Evolutionary conservation across 1,140 invertebrate genomes (phyloP).

Genomic region (Pseudachorutes palmiensis): DNA sequence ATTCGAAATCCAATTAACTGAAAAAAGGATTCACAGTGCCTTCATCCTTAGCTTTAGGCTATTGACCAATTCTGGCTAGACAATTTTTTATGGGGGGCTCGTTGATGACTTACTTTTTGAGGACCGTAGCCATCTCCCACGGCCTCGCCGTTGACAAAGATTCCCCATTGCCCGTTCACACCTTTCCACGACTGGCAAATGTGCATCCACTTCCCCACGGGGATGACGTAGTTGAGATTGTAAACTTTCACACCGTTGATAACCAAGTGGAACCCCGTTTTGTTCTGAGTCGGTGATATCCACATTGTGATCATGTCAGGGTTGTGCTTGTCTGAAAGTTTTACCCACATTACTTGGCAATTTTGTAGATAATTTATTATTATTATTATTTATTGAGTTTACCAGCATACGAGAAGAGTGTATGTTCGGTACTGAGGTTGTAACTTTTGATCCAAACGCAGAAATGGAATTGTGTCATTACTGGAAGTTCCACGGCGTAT

Average conservation of each 20-base stretch:
- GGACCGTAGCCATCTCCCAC: slow-evolving; percentile 64
- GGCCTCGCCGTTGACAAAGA: slow-evolving; percentile 72
- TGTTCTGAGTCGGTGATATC: not conserved
- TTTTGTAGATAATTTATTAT: not conserved
- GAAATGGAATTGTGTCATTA: slow-evolving; percentile 56
- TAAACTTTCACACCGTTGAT: slow-evolving; percentile 70
- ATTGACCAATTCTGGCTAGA: not conserved
- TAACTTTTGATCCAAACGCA: slow-evolving; percentile 55
- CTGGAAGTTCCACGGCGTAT: slow-evolving; percentile 54
- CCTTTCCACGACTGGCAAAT: slow-evolving; percentile 77
- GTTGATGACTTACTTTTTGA: not conserved
- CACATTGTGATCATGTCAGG: slow-evolving; percentile 6
- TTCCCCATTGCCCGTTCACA: slow-evolving; percentile 74
- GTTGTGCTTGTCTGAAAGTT: too few relatives aligned
- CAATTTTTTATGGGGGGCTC: not conserved
- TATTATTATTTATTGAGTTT: not conserved
- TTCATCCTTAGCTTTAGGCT: not conserved
- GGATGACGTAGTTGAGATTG: slow-evolving; percentile 68
- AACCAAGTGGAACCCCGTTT: slow-evolving; percentile 50
- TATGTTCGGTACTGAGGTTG: slow-evolving; percentile 43
- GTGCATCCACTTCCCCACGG: slow-evolving; percentile 73
- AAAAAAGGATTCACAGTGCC: not conserved
- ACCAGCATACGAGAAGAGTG: slow-evolving; percentile 5
- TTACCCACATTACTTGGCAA: not conserved
- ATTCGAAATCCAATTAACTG: slow-evolving; percentile 68